Evolutionary conservation across 2,113 vertebrate genomes (phyloP).

Genomic region (Rhinoderma darwinii): DNA sequence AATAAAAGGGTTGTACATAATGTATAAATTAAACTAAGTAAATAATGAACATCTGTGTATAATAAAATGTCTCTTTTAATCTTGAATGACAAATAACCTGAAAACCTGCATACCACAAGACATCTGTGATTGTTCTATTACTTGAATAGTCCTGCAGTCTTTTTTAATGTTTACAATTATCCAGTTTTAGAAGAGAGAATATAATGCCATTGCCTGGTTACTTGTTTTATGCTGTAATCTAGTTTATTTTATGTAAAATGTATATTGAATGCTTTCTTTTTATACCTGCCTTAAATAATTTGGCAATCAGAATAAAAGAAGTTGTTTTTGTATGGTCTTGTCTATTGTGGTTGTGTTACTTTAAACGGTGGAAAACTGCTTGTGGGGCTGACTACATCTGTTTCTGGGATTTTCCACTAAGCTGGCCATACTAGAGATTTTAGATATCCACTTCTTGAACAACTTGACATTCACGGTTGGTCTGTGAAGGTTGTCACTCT

Average conservation of each 20-base stretch:
- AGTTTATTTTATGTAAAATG: slow-evolving; percentile 88
- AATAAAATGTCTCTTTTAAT: slow-evolving; percentile 85
- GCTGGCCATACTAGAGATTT: background rate
- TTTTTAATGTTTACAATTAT: slow-evolving; percentile 95
- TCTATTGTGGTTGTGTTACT: slow-evolving; percentile 16
- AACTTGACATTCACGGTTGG: background rate
- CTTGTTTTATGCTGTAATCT: slow-evolving; percentile 88
- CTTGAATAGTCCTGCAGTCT: slow-evolving; percentile 95
- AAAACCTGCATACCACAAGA: slow-evolving; percentile 85
- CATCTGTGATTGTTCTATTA: slow-evolving; percentile 93
- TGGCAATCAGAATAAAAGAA: slow-evolving; percentile 97
- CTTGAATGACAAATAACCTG: slow-evolving; percentile 84
- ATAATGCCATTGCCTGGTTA: slow-evolving; percentile 89
- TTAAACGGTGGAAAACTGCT: background rate
- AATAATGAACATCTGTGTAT: slow-evolving; percentile 90
- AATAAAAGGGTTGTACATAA: slow-evolving; percentile 85
- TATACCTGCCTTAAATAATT: slow-evolving; percentile 99
- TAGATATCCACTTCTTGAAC: background rate
- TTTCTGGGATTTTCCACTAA: background rate
- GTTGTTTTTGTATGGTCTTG: slow-evolving; percentile 79
- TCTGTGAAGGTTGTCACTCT: background rate
- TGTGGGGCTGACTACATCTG: background rate
- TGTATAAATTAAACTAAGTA: slow-evolving; percentile 90
- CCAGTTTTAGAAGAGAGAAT: slow-evolving; percentile 86
- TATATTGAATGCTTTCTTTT: slow-evolving; percentile 94